Base-by-base conservation (phyloP, 2,797 vertebrate genomes). In the Diplodus puntazzo region DNA sequence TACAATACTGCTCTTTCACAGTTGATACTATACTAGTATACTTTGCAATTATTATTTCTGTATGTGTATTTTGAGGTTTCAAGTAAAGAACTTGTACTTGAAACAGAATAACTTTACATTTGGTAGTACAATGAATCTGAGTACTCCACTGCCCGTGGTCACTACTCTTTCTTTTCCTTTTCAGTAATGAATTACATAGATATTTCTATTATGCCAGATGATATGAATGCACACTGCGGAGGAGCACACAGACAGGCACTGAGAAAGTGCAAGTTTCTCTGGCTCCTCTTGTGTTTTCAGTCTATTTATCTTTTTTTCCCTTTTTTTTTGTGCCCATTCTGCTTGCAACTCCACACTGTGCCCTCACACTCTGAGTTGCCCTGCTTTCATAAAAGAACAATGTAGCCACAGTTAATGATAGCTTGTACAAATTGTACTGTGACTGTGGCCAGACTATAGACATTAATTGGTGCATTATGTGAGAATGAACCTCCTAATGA, bases 401-500 rank as follows among this genome's bases (percentile, higher is more conserved):
- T 76, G 54, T 69, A 42, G 65, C 75, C 52, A 12, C 46, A 83
- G 65, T 69, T 84, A 78, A 77, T 82, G 67, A 84, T 73, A 46
- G 77, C 52, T 59, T 46, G 72, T 61, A 68, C 64, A 69, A 84
- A 85, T 66, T 83, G 79, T 73, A 49, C 60, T 23, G 77, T 42
- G 70, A 74, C 73, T 82, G 78, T 63, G 78, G 68, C 69, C 21
- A 18, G 72, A 69, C 82, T 81, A n/a, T 27, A 79, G 50, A 73
- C 79, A 81, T 87, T 87, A 85, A 92, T 89, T 88, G 82, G 85
- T 75, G 82, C 80, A 83, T 88, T 89, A 83, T 82, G 80, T 70
- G 74, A 82, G 77, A 87, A 81, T 80, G 85, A 85, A 85, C 39
- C 71, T 75, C 75, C 78, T 90, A 92, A 91, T 92, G 87, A 90